These are phyloP conservation scores for Acronicta psi DNA, from an alignment of 2,888 invertebrate species.

Conservation along the genomic window DNA sequence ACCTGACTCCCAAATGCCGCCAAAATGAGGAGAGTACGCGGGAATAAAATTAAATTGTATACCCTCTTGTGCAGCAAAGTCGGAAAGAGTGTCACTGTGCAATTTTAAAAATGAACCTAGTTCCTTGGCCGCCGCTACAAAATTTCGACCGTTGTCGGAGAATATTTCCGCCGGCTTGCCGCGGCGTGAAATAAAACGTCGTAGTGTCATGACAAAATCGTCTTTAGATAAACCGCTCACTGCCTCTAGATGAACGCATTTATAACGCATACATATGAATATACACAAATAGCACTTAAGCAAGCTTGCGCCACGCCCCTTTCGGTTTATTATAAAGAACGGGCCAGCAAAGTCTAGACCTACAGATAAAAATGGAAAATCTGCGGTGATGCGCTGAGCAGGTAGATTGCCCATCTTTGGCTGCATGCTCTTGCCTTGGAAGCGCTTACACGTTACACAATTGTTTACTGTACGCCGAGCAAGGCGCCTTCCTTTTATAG, in stretches of 20 bases:
- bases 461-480: constrained; percentile 8
- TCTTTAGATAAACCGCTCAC: constrained; percentile 6
- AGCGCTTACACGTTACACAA: constrained; percentile 10
- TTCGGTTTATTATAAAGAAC: constrained; percentile 5
- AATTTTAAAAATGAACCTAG: constrained; percentile 3
- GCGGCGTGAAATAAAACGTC: constrained; percentile 13
- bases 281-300: neutral
- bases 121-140: constrained; percentile 16
- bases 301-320: constrained; percentile 10
- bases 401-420: constrained; percentile 15
- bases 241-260: constrained; percentile 12
- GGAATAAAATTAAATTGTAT: neutral
- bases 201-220: constrained; percentile 9
- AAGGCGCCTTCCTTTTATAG: constrained; percentile 16
- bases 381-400: neutral
- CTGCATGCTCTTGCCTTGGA: constrained; percentile 2
- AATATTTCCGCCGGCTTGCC: constrained; percentile 23
- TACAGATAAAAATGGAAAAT: constrained; percentile 10
- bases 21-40: neutral
- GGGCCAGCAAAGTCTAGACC: constrained; percentile 18
- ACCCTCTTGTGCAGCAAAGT: neutral
- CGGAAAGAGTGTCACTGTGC: neutral
- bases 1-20: neutral
- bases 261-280: neutral
- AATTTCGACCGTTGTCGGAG: constrained; percentile 16